Evolutionary conservation across 2,797 vertebrate genomes (phyloP).

Genomic region (Aplochiton taeniatus): DNA sequence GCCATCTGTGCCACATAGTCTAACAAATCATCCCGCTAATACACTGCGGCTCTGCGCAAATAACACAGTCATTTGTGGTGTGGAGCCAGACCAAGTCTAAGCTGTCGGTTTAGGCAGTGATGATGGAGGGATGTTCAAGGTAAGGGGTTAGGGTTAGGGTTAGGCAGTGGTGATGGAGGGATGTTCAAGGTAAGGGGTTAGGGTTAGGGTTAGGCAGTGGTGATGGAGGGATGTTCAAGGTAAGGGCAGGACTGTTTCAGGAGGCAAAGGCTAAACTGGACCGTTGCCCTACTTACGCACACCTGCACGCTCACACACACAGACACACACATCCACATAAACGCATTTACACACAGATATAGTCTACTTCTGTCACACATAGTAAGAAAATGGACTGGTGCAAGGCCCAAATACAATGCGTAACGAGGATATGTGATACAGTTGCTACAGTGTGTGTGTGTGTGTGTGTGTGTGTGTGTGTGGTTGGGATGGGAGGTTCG

Average conservation of each 20-base stretch:
- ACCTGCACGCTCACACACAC: neutral
- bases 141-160: too few species aligned
- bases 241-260: too few species aligned
- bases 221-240: too few species aligned
- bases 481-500: too few species aligned
- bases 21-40: slow-evolving; percentile 5
- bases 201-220: too few species aligned
- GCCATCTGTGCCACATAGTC: slow-evolving; percentile 16
- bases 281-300: neutral
- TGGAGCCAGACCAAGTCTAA: slow-evolving; percentile 2
- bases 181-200: too few species aligned
- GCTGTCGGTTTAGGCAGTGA: neutral
- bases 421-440: slow-evolving; percentile 26
- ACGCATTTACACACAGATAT: slow-evolving; percentile 2
- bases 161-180: too few species aligned
- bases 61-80: slow-evolving; percentile 8
- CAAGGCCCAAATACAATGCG: neutral
- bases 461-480: neutral
- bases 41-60: neutral
- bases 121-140: too few species aligned
- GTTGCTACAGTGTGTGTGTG: slow-evolving; percentile 11
- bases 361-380: too few species aligned
- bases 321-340: neutral
- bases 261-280: too few species aligned
- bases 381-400: neutral